Percentiles rank a stretch among this genome's conserved stretches.
Conservation (phyloP, 2,797 vertebrate species). For the Onychomys arenicola region DNA sequence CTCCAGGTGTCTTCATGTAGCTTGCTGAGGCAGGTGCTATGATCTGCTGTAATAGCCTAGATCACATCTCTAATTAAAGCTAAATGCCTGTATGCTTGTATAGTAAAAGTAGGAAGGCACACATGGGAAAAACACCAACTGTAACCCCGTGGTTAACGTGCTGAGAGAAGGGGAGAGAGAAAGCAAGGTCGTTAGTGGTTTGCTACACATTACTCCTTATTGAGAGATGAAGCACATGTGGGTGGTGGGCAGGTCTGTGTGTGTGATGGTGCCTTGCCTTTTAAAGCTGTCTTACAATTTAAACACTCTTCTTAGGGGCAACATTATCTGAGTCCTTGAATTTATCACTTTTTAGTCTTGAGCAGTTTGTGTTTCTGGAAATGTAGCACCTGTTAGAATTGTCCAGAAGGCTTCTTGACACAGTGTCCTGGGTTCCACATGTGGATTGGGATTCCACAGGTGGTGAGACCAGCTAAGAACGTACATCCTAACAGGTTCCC, state of each 20-base stretch:
- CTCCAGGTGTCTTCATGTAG: neutral
- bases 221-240: neutral
- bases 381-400: neutral
- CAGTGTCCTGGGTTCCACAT: neutral
- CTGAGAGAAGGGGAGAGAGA: neutral
- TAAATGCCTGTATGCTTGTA: conserved; percentile 51
- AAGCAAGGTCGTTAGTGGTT: neutral
- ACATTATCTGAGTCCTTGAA: neutral
- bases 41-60: conserved; percentile 53
- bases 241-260: neutral
- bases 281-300: neutral
- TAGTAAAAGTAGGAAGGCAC: conserved; percentile 31
- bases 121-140: conserved; percentile 47
- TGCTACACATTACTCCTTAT: neutral
- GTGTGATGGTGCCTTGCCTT: neutral
- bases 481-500: neutral
- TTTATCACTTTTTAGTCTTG: neutral
- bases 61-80: conserved; percentile 65
- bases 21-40: conserved; percentile 40
- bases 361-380: neutral
- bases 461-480: neutral
- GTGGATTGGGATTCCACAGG: neutral
- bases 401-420: neutral
- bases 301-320: neutral
- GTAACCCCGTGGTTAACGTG: conserved; percentile 48